Conservation (phyloP, 2,113 vertebrate genomes). For the Mesocricetus auratus region DNA sequence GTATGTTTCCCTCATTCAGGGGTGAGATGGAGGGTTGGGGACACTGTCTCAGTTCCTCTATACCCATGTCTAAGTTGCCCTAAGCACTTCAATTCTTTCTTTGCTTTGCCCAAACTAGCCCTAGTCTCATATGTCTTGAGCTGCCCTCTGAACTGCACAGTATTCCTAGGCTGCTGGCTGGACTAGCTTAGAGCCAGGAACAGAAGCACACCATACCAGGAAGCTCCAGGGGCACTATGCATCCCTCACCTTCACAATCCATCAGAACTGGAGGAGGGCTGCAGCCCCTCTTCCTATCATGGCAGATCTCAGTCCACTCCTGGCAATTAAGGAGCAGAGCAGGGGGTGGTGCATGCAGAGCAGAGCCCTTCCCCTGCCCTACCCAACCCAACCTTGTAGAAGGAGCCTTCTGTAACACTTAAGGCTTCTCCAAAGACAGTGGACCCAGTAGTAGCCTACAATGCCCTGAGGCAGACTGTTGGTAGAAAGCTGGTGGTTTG, state of each 20-base stretch:
- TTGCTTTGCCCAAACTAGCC: slow-evolving; percentile 23
- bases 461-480: not conserved
- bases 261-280: not conserved
- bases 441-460: not conserved
- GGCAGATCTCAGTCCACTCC: not conserved
- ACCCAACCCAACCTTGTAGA: not conserved
- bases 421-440: not conserved
- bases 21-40: not conserved
- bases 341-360: not conserved
- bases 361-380: not conserved
- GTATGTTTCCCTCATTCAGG: not conserved
- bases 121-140: not conserved
- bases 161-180: not conserved
- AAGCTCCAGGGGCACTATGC: not conserved
- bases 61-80: not conserved
- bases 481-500: slow-evolving; percentile 18
- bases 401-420: not conserved
- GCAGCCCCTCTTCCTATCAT: not conserved
- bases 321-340: fast-evolving
- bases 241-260: not conserved
- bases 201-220: not conserved
- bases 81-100: not conserved
- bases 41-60: slow-evolving; percentile 33
- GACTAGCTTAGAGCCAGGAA: not conserved
- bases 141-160: slow-evolving; percentile 24